These are phyloP conservation scores for Chrysocyon brachyurus DNA, from an alignment of 2,797 vertebrate species.

Conservation along the genomic window DNA sequence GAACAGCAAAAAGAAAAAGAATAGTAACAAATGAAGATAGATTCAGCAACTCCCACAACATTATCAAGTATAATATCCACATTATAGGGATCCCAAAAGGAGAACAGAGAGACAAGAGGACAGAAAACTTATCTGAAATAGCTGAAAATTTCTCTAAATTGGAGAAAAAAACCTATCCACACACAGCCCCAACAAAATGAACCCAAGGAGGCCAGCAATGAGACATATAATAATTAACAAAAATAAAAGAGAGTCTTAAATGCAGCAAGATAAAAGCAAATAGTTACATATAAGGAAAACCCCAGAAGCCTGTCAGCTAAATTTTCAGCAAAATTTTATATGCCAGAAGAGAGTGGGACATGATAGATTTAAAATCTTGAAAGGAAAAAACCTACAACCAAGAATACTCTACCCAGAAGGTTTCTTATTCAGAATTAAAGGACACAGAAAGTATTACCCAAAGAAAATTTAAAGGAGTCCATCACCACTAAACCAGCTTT, in stretches of 20 bases:
- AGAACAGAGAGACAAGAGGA: not conserved
- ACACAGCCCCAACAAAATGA: not conserved
- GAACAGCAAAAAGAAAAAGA: not conserved
- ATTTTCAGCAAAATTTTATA: not conserved
- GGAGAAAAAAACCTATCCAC: not conserved
- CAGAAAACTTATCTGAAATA: not conserved
- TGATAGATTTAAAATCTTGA: not conserved
- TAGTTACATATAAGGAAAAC: not conserved
- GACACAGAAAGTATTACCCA: not conserved
- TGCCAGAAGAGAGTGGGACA: not conserved
- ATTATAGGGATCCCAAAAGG: not conserved
- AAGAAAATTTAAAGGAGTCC: not conserved
- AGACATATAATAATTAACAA: not conserved
- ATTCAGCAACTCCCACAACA: not conserved
- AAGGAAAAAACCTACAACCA: not conserved
- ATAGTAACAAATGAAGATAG: not conserved
- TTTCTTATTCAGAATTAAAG: not conserved
- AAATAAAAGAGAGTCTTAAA: not conserved
- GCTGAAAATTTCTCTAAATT: not conserved
- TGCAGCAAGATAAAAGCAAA: not conserved
- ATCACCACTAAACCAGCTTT: not conserved
- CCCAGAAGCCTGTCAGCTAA: not conserved
- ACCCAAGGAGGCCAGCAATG: not conserved
- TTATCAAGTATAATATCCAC: not conserved
- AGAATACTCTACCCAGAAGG: not conserved